phyloP scores from a whole-genome alignment of 1,140 invertebrate genomes.

The Magallana ariakensis region DNA sequence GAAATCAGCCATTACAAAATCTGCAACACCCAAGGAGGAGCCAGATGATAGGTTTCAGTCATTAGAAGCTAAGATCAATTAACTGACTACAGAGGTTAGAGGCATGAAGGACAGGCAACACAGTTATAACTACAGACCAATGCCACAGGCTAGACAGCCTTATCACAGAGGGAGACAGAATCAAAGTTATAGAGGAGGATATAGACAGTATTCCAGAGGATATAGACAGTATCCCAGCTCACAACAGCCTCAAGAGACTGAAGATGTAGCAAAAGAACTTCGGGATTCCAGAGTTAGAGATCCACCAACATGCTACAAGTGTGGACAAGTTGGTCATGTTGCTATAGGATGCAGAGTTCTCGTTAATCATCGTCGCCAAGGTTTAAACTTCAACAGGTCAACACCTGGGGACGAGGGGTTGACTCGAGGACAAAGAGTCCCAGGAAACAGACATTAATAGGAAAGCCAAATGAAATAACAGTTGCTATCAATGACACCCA shows the following conservation, averaged over 20 bases:
- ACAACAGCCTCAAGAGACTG: too few relatives aligned
- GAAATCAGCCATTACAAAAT: neutral
- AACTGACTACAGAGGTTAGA: neutral
- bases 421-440: neutral
- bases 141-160: neutral
- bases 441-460: neutral
- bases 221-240: neutral
- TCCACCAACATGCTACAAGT: neutral
- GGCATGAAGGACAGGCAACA: neutral
- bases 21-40: neutral
- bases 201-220: neutral
- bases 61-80: neutral
- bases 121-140: neutral
- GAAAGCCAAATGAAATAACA: neutral
- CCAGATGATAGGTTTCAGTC: neutral
- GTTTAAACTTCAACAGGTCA: constrained; percentile 11
- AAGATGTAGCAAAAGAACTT: neutral
- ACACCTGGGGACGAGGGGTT: neutral
- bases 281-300: neutral
- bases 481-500: neutral
- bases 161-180: neutral
- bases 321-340: constrained; percentile 20
- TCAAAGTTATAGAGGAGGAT: neutral
- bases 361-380: neutral
- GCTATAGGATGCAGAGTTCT: constrained; percentile 2